Evolutionary conservation across 2,888 invertebrate genomes (phyloP), one percentile per base, ranked within the genome.

Genomic region (Idaea aversata): DNA sequence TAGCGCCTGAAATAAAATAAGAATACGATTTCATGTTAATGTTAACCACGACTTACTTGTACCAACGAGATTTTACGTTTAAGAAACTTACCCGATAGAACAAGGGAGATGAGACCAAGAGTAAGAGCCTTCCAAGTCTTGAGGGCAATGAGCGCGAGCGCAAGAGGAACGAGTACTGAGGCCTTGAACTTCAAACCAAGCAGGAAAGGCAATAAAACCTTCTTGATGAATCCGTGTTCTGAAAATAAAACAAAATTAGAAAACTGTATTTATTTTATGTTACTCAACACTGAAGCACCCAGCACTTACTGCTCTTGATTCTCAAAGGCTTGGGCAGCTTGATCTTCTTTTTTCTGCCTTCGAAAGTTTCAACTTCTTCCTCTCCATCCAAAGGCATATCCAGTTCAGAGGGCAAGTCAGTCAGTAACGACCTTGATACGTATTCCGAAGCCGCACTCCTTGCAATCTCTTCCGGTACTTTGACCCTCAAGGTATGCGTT

Each of bases 71-170:
- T 10, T 10, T 47, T 4, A 47, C n/a, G 15, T n/a, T 34, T 13
- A 62, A 35, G 25, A 15, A 38, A 63, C 80, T 73, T 86, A 93
- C 96, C 97, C 72, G 97, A 97, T 61, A 97, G 93, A 34, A 97
- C 97, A 81, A 97, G 90, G 3, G 97, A 97, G 68, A 97, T 94
- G 5, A 97, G 95, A 69, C 97, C 97, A 73, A 97, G 93, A 7
- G 97, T 97, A 75, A 97, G 92, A 59, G 97, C 97, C 86, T 97
- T 97, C 97, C 97, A 97, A 15, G 97, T 97, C 88, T 97, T 97
- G 66, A 97, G 92, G 0, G 97, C 97, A 79, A 97, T 97, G 67
- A 97, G 90, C 57, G 97, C 96, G 66, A 97, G 93, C 15, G 96
- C 96, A 69, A 97, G 87, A 0, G 97, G 97, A 59, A 97, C 96